Evolutionary conservation across 1,140 invertebrate species (phyloP), one percentile per base, ranked within the genome.

Genomic region (Andricus grossulariae): DNA sequence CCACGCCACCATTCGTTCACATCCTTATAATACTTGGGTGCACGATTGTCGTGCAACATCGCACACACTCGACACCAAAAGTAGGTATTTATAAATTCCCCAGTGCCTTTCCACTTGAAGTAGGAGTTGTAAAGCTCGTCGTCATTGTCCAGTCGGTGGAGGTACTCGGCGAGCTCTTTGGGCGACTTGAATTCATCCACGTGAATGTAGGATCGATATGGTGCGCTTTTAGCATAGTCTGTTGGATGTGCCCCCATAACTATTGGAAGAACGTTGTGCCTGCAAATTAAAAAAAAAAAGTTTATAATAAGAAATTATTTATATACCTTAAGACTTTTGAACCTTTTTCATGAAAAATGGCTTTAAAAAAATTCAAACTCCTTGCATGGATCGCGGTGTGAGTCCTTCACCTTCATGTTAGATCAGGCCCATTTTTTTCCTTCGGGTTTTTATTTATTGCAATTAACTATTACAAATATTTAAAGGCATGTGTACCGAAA

Each of bases 51-150:
- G 87, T 98, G 97, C 32, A 98, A 88, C 93, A 98, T 95, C 6
- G 97, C 95, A 90, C 98, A 99, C 18, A 99, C 93, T 2, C 98
- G 94, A 88, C 98, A 99, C 95, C 97, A 99, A 89, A 98, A 99
- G 86, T 95, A 97, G 18, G 97, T 98, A 90, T 98, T 98, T 83
- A 98, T 96, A 86, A 98, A 98, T 88, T 98, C 96, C 1, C 97
- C 97, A 0, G 96, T 97, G 45, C 96, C 96, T 92, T 97, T 96
- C 94, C 95, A 96, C 77, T 94, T 94, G 89, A 98, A 98, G 88
- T 98, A 98, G n/a, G 96, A 95, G 90, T 98, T 98, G 90, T 98
- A 99, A 0, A 97, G 91, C 16, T 94, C 94, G 86, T 98, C 96
- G 88, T 99, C 96, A 71, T 94, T 92, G 85, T 98, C 97, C 18